Base-by-base conservation (phyloP, 2,888 invertebrate genomes). In the Bimastos eiseni region DNA sequence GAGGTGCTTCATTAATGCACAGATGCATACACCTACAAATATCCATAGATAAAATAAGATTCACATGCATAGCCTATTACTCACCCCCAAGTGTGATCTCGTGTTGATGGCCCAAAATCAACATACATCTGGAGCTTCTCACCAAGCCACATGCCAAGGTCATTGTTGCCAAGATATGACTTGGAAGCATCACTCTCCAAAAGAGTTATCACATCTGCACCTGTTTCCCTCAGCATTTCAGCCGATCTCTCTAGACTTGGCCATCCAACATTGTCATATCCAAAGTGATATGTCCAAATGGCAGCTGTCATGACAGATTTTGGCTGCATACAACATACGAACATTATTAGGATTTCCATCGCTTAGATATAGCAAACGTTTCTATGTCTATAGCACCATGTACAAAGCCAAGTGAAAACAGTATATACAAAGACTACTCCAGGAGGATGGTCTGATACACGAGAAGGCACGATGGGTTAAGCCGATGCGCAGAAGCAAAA, bases 281-380 rank as follows among this genome's bases (percentile, higher is more conserved):
- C 95, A 93, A 95, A 95, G 92, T 95, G 95, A 92, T 94, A 95
- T 6, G 95, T 95, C 95, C 95, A 95, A 34, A 95, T 95, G 37
- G 94, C 94, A 11, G 95, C 93, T 1, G 94, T 93, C 90, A 95
- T 94, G 89, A 93, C 93, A 11, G 91, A 92, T 38, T 92, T 93
- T 36, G 93, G 93, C 1, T 92, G 91, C 37, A n/a, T 37, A 90
- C 91, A 89, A 38, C 24, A 91, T 49, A 41, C 83, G 86, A 70
- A 89, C 36, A 90, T 34, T 33, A 34, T 41, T 30, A 38, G 38
- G 36, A 38, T 88, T 88, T 13, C 13, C 38, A 33, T 30, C 24
- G 17, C 70, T 6, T n/a, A 70, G 24, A 55, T 30, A 70, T 24
- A 6, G 21, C 21, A 86, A 34, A 36, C 90, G 24, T 36, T 37